Evolutionary conservation across 2,797 vertebrate genomes (phyloP), one percentile per base, ranked within the genome.

Genomic region (Notoglanidium macrostoma): DNA sequence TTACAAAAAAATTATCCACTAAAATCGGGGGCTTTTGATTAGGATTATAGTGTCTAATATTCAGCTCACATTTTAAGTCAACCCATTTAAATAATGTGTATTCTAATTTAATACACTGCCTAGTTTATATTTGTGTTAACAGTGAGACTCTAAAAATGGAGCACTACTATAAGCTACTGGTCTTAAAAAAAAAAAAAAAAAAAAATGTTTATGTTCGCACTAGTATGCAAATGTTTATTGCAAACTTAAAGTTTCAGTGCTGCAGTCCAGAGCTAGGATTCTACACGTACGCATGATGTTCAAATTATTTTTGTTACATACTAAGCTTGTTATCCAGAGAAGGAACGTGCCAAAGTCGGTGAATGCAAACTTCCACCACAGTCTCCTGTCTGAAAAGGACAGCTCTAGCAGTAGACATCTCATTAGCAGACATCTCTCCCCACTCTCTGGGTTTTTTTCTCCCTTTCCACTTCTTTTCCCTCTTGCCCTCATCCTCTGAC

Each of bases 391-490:
- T 86, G 55, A 82, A 82, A 70, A 87, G 70, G 70, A 83, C 54
- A 86, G 54, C 54, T 55, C 77, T 19, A 74, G 68, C 57, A 65
- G 79, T 59, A 87, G 86, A 87, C 79, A 21, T 86, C 76, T 77
- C 76, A 87, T 85, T 85, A 67, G 26, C 59, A 85, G 67, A 51
- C 81, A 44, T 73, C 59, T 77, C 78, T 76, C 63, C 32, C 40
- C 78, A 5, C 76, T 86, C 32, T 72, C 79, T 70, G 55, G 63
- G 19, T 19, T 49, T 44, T 61, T 85, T 72, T 19, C 9, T 12
- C 49, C 44, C 23, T 49, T 44, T 59, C 87, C 81, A 83, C 29
- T 70, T 59, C n/a, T 44, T 73, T n/a, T 63, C 51, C 51, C 73
- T 46, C 57, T 87, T 54, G n/a, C 79, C 81, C 81, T 55, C 46